Conservation (phyloP, 2,888 invertebrate species). For the Elmis aenea region DNA sequence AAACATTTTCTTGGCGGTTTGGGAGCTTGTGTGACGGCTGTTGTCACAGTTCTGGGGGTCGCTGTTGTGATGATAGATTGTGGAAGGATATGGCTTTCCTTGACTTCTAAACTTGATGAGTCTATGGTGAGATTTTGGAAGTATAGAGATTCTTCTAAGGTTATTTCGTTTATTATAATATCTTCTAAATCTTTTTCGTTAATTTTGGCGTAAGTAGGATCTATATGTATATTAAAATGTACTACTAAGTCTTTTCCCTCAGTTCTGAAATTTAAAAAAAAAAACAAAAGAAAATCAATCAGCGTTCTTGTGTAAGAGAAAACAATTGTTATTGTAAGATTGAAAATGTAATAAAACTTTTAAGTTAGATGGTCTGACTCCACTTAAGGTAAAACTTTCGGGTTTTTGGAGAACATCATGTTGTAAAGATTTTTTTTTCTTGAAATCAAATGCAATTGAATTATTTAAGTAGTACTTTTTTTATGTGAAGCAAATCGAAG, state of each 20-base stretch:
- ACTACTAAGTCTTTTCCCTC: constrained; percentile 71
- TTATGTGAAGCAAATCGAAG: too few species aligned
- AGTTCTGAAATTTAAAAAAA: constrained; percentile 46
- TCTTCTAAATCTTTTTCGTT: constrained; percentile 60
- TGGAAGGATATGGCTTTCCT: constrained; percentile 46
- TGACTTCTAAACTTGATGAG: constrained; percentile 61
- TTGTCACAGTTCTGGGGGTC: constrained; percentile 43
- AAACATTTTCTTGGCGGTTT: constrained; percentile 63
- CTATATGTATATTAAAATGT: constrained; percentile 81
- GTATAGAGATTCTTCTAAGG: constrained; percentile 53
- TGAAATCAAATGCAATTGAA: too few species aligned
- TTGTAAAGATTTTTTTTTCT: too few species aligned
- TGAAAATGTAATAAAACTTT: neutral
- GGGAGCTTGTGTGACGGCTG: constrained; percentile 52
- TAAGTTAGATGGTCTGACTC: too few species aligned
- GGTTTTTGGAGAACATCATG: too few species aligned
- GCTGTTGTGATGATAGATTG: constrained; percentile 42
- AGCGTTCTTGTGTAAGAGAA: too few species aligned
- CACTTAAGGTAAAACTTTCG: too few species aligned
- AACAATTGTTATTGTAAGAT: too few species aligned
- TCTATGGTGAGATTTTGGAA: constrained; percentile 63
- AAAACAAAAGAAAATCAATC: constrained; percentile 16
- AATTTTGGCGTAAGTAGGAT: constrained; percentile 56
- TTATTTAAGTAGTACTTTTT: too few species aligned
- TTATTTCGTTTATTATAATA: constrained; percentile 63